These are phyloP conservation scores for Harpegnathos saltator DNA, from an alignment of 1,140 invertebrate genomes.

Conservation along the genomic window DNA sequence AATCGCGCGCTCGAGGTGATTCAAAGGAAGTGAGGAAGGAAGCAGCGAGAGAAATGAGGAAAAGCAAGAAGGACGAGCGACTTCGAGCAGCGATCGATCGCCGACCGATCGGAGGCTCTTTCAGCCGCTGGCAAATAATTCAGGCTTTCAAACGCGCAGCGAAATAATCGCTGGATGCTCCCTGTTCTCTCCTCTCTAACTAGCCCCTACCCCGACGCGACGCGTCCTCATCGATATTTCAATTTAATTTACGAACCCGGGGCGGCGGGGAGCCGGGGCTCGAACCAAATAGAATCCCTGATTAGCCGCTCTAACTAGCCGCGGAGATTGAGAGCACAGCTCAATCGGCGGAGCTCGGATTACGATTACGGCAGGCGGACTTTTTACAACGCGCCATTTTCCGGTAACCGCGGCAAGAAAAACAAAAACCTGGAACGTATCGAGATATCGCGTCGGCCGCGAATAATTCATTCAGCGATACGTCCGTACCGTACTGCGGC, in stretches of 20 bases:
- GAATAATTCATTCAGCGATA: too few relatives aligned
- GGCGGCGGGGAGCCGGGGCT: not conserved
- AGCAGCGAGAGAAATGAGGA: not conserved
- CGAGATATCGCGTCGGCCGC: not conserved
- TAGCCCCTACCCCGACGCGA: too few relatives aligned
- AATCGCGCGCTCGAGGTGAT: slow-evolving; percentile 63
- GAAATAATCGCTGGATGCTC: too few relatives aligned
- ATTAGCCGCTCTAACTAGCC: not conserved
- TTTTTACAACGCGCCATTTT: not conserved
- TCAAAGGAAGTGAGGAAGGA: slow-evolving; percentile 19
- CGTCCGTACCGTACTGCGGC: not conserved
- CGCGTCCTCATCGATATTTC: not conserved
- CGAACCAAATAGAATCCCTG: not conserved
- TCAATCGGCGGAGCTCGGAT: too few relatives aligned
- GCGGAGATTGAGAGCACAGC: not conserved
- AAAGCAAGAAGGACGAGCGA: not conserved
- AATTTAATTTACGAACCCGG: slow-evolving; percentile 19
- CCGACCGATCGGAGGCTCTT: not conserved
- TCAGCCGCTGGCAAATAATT: slow-evolving; percentile 25
- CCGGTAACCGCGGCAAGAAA: not conserved
- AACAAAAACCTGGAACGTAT: slow-evolving; percentile 20
- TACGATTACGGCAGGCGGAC: not conserved
- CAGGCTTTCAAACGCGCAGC: not conserved
- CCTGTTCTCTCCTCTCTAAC: not conserved
- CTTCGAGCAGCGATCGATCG: slow-evolving; percentile 13